Evolutionary conservation across 2,888 invertebrate species (phyloP), one percentile per base, ranked within the genome.

Genomic region (Xanthia icteritia): DNA sequence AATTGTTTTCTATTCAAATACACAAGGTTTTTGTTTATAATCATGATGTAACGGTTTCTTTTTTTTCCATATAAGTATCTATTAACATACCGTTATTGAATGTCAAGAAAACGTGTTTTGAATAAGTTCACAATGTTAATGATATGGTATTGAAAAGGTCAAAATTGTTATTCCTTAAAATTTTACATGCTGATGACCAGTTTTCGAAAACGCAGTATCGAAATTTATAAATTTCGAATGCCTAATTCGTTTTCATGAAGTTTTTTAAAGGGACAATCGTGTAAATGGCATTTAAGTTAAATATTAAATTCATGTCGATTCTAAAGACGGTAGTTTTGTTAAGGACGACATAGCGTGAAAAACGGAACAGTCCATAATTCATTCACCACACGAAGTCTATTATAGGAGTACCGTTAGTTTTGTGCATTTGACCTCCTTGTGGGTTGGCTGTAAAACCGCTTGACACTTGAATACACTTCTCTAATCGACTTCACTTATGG

Each of bases 381-480:
- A 94, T 94, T 93, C 94, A 91, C 84, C 83, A 87, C 93, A 92
- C 93, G 93, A 87, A 87, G 89, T 87, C 91, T 90, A 91, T 94
- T 93, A 93, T 92, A 92, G 90, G 85, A 90, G 90, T 90, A 89
- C 95, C 94, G 94, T 95, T 95, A 95, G 91, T 73, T 88, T 89
- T 92, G 93, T 93, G 92, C 94, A 93, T 94, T 94, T 94, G 95
- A 95, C 96, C 96, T 93, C 92, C 91, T 94, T 93, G 90, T 87
- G 89, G 91, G 91, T 92, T 82, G 91, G 20, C 90, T 92, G 92
- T 92, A 87, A 75, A 82, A 86, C 86, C 83, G 83, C 83, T 87
- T 84, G 87, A 88, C 89, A 89, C 87, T 86, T 85, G 76, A 84
- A 76, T 85, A 73, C 67, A 83, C 72, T 88, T 81, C 74, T 84